Percentiles rank a stretch among this genome's conserved stretches.
phyloP scores from a whole-genome alignment of 2,888 invertebrate species.

The Drosophila sordidula region DNA sequence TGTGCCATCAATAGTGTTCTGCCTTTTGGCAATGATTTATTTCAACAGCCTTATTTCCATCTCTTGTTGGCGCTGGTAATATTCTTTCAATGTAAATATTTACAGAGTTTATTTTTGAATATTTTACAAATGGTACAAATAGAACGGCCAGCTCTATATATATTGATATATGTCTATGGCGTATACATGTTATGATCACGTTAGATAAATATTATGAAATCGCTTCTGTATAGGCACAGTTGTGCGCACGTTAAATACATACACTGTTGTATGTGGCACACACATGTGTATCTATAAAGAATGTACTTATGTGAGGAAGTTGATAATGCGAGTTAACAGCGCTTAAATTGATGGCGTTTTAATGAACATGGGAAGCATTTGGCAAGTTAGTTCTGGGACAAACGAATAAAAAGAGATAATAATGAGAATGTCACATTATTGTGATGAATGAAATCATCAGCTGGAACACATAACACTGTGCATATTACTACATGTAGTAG shows the following conservation, averaged over 20 bases:
- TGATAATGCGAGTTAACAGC: conserved; percentile 36
- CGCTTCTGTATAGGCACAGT: neutral
- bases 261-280: neutral
- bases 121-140: conserved; percentile 46
- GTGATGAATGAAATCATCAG: conserved; percentile 47
- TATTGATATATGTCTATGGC: conserved; percentile 9
- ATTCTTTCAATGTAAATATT: conserved; percentile 72
- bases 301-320: conserved; percentile 34
- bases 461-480: conserved; percentile 7
- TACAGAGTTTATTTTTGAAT: conserved; percentile 70
- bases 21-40: conserved; percentile 47
- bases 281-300: neutral
- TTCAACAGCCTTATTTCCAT: conserved; percentile 25
- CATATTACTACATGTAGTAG: conserved; percentile 1
- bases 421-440: conserved; percentile 19
- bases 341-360: conserved; percentile 34
- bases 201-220: conserved; percentile 72
- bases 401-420: neutral
- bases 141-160: neutral
- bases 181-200: conserved; percentile 41
- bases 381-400: conserved; percentile 11
- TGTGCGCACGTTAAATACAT: conserved; percentile 1
- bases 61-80: conserved; percentile 25
- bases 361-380: conserved; percentile 40
- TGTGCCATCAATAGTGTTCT: conserved; percentile 22